Percentiles rank a stretch among this genome's conserved stretches.
These are phyloP conservation scores for Todus mexicanus DNA, from an alignment of 2,797 vertebrate species.

Conservation along the genomic window DNA sequence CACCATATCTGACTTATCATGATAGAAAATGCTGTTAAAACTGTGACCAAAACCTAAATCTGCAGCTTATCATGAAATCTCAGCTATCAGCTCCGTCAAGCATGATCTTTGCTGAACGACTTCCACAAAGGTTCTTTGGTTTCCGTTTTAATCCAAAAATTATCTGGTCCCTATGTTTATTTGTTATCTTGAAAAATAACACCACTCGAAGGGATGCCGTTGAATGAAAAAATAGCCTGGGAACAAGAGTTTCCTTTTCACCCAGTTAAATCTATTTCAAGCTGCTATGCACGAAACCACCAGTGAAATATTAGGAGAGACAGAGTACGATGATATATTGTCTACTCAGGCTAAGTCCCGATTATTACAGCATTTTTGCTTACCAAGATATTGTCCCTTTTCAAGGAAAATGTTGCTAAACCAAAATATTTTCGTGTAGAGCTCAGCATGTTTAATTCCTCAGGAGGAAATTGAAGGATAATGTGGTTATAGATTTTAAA, in stretches of 20 bases:
- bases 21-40: neutral
- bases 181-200: neutral
- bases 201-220: neutral
- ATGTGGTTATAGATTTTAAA: neutral
- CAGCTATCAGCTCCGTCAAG: neutral
- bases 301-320: neutral
- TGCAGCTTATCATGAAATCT: neutral
- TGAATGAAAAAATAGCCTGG: neutral
- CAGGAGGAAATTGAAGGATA: neutral
- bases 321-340: neutral
- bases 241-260: neutral
- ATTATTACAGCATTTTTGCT: neutral
- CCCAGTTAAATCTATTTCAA: neutral
- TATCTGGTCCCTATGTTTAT: neutral
- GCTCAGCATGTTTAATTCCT: neutral
- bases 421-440: neutral
- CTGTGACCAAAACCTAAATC: neutral
- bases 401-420: neutral
- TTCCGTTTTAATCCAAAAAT: neutral
- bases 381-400: neutral
- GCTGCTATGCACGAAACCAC: neutral
- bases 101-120: neutral
- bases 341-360: neutral
- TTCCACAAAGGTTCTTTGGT: neutral
- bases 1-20: neutral